These are phyloP conservation scores for Cantharis nigra DNA, from an alignment of 2,888 invertebrate species.

Conservation along the genomic window DNA sequence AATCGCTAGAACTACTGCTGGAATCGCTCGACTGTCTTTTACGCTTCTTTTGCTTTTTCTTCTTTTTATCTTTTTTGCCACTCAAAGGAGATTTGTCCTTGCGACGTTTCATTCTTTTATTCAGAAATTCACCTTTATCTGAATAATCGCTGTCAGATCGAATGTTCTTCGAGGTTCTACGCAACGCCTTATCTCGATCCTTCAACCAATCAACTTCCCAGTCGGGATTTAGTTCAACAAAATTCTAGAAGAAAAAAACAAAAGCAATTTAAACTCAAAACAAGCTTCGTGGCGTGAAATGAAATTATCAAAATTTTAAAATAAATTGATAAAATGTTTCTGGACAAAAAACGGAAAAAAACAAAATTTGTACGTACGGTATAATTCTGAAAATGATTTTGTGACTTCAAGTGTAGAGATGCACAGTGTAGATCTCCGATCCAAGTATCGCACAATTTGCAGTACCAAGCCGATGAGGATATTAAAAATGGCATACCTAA, in stretches of 20 bases:
- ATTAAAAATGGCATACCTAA: constrained; percentile 86
- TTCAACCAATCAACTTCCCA: constrained; percentile 88
- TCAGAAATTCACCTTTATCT: constrained; percentile 18
- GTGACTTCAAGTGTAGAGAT: constrained; percentile 81
- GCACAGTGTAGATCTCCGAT: constrained; percentile 89
- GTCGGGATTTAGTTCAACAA: constrained; percentile 81
- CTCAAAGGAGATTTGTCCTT: constrained; percentile 40
- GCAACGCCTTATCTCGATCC: constrained; percentile 64
- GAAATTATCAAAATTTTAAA: no score
- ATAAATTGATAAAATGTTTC: no score
- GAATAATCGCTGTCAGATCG: constrained; percentile 39
- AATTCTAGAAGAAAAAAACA: constrained; percentile 61
- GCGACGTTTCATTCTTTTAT: constrained; percentile 27
- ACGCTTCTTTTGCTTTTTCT: constrained; percentile 57
- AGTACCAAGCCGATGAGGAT: constrained; percentile 87
- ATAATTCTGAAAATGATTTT: constrained; percentile 78
- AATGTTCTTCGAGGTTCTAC: constrained; percentile 44
- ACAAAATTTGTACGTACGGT: constrained; percentile 64
- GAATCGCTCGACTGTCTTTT: constrained; percentile 52
- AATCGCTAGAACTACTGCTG: constrained; percentile 55
- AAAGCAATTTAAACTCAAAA: no score
- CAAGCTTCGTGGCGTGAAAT: no score
- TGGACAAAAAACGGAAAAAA: no score
- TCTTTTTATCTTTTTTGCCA: constrained; percentile 58
- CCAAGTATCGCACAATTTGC: constrained; percentile 85